Conservation (phyloP, 2,888 invertebrate species). For the Matsumyia berberina region DNA sequence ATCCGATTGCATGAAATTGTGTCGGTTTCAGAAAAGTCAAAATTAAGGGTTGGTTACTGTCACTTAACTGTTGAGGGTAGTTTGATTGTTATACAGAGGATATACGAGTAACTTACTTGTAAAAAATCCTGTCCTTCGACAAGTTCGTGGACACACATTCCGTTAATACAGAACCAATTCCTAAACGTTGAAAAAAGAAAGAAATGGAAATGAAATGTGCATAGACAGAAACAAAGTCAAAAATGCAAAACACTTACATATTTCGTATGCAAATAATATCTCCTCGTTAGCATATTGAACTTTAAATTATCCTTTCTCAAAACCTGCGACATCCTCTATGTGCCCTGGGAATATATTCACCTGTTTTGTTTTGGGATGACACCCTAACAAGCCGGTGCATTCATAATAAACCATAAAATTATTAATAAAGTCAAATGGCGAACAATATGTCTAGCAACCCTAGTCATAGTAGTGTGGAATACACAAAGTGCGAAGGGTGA, state of each 20-base stretch:
- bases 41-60: slow-evolving; percentile 3
- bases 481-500: slow-evolving; percentile 35
- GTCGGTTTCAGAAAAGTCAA: slow-evolving; percentile 34
- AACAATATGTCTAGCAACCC: slow-evolving; percentile 68
- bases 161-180: too few relatives aligned
- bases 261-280: slow-evolving; percentile 3
- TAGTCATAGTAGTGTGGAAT: too few relatives aligned
- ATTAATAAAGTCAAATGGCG: slow-evolving; percentile 74
- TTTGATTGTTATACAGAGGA: slow-evolving; percentile 1
- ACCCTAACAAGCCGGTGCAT: slow-evolving; percentile 74
- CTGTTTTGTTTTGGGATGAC: slow-evolving; percentile 61
- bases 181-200: too few relatives aligned
- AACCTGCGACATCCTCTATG: background rate
- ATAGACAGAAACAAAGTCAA: too few relatives aligned
- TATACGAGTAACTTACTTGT: too few relatives aligned
- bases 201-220: too few relatives aligned
- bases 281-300: background rate
- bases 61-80: slow-evolving; percentile 7
- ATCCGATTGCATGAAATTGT: slow-evolving; percentile 66
- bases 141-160: too few relatives aligned
- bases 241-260: background rate
- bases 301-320: slow-evolving; percentile 39
- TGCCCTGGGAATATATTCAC: slow-evolving; percentile 57
- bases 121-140: too few relatives aligned
- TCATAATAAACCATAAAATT: slow-evolving; percentile 72